These are phyloP conservation scores for Botia kubotai DNA, from an alignment of 2,797 vertebrate species.

Conservation along the genomic window DNA sequence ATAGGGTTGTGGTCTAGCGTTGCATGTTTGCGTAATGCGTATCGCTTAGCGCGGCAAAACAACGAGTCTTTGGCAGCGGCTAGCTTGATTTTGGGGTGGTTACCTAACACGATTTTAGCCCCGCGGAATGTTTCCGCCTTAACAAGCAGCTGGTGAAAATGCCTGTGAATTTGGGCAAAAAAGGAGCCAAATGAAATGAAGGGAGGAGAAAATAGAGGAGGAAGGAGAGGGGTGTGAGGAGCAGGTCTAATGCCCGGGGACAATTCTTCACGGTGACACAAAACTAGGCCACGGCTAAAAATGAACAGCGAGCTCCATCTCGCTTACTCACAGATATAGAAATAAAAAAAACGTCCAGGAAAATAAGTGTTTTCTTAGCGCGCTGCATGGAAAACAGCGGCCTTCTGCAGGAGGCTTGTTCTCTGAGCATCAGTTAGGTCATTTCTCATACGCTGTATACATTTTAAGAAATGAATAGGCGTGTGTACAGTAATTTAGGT, in stretches of 20 bases:
- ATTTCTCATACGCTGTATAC: neutral
- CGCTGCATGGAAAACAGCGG: constrained; percentile 1
- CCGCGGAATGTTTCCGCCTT: neutral
- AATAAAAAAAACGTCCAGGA: constrained; percentile 15
- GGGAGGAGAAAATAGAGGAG: neutral
- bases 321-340: constrained; percentile 38
- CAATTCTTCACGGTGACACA: constrained; percentile 51
- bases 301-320: constrained; percentile 45
- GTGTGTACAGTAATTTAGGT: no score
- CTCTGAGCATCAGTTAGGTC: neutral
- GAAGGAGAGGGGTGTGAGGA: constrained; percentile 38
- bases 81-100: neutral
- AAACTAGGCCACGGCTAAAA: constrained; percentile 58
- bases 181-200: constrained; percentile 3
- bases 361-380: constrained; percentile 35
- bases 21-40: neutral
- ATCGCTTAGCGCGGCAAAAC: neutral
- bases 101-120: constrained; percentile 13
- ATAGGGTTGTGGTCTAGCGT: constrained; percentile 29
- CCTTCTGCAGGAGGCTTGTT: neutral
- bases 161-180: constrained; percentile 22
- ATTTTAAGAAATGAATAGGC: no score
- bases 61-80: neutral
- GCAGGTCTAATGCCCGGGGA: constrained; percentile 46
- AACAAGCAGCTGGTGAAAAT: neutral